A percentile compares a stretch with the other conserved stretches of the same genome.
phyloP scores from a whole-genome alignment of 2,797 vertebrate genomes.

The Remorina albescens region DNA sequence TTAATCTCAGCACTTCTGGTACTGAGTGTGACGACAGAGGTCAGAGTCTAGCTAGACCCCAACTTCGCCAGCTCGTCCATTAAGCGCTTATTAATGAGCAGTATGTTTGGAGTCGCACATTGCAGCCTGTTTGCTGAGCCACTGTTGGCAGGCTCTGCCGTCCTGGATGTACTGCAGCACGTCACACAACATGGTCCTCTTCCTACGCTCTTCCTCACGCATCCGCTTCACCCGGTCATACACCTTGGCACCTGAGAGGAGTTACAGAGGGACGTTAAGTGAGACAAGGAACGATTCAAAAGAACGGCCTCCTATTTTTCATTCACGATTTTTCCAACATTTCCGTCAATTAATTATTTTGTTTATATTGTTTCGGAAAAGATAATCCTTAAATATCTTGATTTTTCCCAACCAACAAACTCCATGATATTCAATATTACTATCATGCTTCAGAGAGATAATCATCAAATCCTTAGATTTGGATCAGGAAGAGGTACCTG shows the following conservation, averaged over 20 bases:
- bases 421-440: neutral
- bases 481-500: neutral
- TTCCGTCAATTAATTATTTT: neutral
- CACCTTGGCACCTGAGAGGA: slow-evolving; percentile 89
- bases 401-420: no score
- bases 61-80: slow-evolving; percentile 27
- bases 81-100: slow-evolving; percentile 32
- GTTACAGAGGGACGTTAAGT: slow-evolving; percentile 3
- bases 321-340: neutral
- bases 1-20: slow-evolving; percentile 31
- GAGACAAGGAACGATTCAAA: neutral
- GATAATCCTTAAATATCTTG: neutral
- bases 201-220: slow-evolving; percentile 92
- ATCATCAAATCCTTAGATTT: neutral
- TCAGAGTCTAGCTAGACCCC: slow-evolving; percentile 38
- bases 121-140: slow-evolving; percentile 97
- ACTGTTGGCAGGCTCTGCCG: slow-evolving; percentile 95
- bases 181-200: slow-evolving; percentile 95
- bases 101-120: slow-evolving; percentile 84
- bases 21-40: slow-evolving; percentile 38
- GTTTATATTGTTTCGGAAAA: no score
- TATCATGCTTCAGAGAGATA: neutral
- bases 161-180: slow-evolving; percentile 98
- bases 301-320: neutral
- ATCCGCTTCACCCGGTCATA: slow-evolving; percentile 92